Base-by-base conservation (phyloP, 2,888 invertebrate species). In the Lobophora halterata region DNA sequence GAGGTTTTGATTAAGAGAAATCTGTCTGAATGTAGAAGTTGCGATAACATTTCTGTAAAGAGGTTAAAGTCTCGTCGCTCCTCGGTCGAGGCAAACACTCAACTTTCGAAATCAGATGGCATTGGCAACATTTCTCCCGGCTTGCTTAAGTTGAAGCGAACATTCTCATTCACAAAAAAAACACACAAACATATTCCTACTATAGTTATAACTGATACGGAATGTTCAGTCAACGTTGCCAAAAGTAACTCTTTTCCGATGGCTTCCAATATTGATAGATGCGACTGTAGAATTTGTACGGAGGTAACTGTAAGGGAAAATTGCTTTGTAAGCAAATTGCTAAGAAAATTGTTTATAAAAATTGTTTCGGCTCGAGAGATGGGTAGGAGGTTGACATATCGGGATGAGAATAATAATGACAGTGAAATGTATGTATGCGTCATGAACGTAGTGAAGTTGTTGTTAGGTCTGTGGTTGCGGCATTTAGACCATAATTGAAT, bases 391-490 rank as follows among this genome's bases (percentile, higher is more conserved):
- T 65, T 74, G 56, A 62, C 62, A 7, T 76, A 61, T 59, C 74
- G 71, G 71, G 82, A 83, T 46, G 79, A 79, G 39, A 79, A 78
- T 60, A 81, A 76, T 54, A 79, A 77, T 58, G 77, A 79, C 8
- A 65, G 61, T 23, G 85, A 83, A 64, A 83, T 83, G 81, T 79
- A 71, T 48, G 71, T 54, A 37, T 80, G 82, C 61, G 44, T 86
- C 42, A 67, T 81, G 60, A 71, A 82, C 51, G 65, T 81, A 35
- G 48, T 88, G 45, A 85, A 85, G 58, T 65, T 87, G 56, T 61
- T 88, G 63, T 57, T 88, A 46, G 87, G 86, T 39, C 66, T 88
- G 45, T 88, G 87, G 87, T 70, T 88, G 50, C 71, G 88, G 55
- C 86, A 86, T 71, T 68, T 76, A 46, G 83, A 83, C 68, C 86